phyloP scores from a whole-genome alignment of 2,888 invertebrate genomes.

The Eupithecia centaureata region DNA sequence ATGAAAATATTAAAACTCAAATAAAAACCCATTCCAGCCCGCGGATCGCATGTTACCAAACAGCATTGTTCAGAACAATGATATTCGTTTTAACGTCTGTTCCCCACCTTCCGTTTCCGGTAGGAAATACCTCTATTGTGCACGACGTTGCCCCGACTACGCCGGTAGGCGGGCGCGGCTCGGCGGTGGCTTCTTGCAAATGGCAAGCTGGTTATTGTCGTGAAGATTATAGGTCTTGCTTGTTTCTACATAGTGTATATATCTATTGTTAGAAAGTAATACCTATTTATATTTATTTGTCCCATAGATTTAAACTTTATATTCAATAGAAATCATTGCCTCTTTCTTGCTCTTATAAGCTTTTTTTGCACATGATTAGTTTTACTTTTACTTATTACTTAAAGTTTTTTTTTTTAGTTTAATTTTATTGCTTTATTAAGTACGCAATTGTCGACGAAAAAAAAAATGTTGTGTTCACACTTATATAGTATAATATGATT shows the following conservation, averaged over 20 bases:
- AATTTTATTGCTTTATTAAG: too few relatives aligned
- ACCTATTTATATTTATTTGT: neutral
- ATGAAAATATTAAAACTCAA: neutral
- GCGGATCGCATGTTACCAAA: slow-evolving; percentile 29
- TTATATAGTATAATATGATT: too few relatives aligned
- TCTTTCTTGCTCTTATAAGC: too few relatives aligned
- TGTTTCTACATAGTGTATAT: neutral
- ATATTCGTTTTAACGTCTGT: slow-evolving; percentile 53
- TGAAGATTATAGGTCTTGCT: neutral
- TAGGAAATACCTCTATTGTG: slow-evolving; percentile 55
- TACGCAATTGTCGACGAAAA: too few relatives aligned
- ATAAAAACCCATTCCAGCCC: neutral
- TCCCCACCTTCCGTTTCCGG: slow-evolving; percentile 53
- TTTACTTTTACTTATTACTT: too few relatives aligned
- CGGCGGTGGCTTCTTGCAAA: neutral
- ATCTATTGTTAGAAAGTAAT: neutral
- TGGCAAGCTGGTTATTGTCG: neutral
- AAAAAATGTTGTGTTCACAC: too few relatives aligned
- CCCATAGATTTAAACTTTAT: too few relatives aligned
- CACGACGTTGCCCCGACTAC: slow-evolving; percentile 21
- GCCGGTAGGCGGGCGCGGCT: neutral
- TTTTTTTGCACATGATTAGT: too few relatives aligned
- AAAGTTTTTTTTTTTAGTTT: too few relatives aligned
- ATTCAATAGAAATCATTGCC: too few relatives aligned
- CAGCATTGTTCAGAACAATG: slow-evolving; percentile 48